phyloP scores from a whole-genome alignment of 2,888 invertebrate species.

The Dexiosoma caninum region DNA sequence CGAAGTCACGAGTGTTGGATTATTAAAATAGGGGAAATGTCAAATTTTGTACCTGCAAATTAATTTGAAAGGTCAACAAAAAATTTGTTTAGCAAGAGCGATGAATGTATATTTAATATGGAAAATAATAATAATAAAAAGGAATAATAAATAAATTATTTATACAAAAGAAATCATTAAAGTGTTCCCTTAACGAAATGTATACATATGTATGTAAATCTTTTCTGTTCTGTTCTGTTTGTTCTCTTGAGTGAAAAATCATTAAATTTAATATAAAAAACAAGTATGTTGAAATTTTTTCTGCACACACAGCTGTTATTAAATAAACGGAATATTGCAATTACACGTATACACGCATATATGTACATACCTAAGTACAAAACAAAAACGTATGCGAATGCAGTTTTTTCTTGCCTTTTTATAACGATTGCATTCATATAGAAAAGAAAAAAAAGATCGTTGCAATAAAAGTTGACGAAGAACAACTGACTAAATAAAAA shows the following conservation, averaged over 20 bases:
- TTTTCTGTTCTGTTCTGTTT: too few species aligned
- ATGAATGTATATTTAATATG: slow-evolving; percentile 4
- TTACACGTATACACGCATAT: neutral
- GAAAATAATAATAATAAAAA: slow-evolving; percentile 6
- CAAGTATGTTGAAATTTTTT: neutral
- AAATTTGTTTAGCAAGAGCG: slow-evolving; percentile 9
- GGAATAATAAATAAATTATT: slow-evolving; percentile 15
- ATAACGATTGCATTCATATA: too few species aligned
- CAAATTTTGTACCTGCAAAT: slow-evolving; percentile 40
- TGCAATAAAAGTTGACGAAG: slow-evolving; percentile 19
- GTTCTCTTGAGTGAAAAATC: slow-evolving; percentile 30
- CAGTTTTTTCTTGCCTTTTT: too few species aligned
- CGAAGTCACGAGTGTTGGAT: slow-evolving; percentile 1
- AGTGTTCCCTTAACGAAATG: slow-evolving; percentile 20
- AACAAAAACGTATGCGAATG: too few species aligned
- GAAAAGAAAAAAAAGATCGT: neutral
- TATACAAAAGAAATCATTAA: neutral
- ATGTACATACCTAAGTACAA: neutral
- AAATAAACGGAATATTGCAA: slow-evolving; percentile 39
- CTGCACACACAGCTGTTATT: neutral
- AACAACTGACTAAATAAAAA: slow-evolving; percentile 5
- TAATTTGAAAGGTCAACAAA: slow-evolving; percentile 52
- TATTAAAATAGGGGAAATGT: slow-evolving; percentile 27
- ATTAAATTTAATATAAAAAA: slow-evolving; percentile 27
- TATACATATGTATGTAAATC: too few species aligned